Conservation (phyloP, 2,797 vertebrate species). For the Catharus ustulatus region DNA sequence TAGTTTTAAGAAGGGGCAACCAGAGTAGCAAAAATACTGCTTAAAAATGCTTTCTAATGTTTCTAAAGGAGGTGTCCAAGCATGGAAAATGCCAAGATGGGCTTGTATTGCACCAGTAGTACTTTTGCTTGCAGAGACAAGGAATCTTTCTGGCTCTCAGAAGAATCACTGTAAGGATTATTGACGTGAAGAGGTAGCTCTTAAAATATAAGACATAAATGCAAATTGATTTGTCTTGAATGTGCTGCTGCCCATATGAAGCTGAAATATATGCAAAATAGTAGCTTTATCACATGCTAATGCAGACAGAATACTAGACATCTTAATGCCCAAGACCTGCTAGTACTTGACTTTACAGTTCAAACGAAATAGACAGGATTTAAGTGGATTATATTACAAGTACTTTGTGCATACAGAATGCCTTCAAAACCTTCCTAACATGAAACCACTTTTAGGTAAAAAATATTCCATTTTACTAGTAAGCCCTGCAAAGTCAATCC, state of each 20-base stretch:
- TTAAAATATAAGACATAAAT: constrained; percentile 12
- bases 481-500: not conserved
- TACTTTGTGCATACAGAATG: not conserved
- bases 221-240: not conserved
- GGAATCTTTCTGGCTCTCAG: not conserved
- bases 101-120: not conserved
- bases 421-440: not conserved
- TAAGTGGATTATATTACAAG: constrained; percentile 8
- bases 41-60: not conserved
- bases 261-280: not conserved
- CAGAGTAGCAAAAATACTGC: not conserved
- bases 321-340: not conserved
- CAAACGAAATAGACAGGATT: not conserved
- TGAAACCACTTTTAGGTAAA: not conserved
- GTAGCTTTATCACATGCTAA: not conserved
- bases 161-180: not conserved
- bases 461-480: not conserved
- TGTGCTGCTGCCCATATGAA: not conserved
- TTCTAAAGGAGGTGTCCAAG: not conserved
- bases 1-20: not conserved
- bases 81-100: not conserved
- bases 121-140: not conserved
- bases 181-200: not conserved
- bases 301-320: not conserved
- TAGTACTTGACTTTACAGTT: not conserved